Percentiles rank a stretch among this genome's conserved stretches.
phyloP scores from a whole-genome alignment of 2,797 vertebrate species.

The Pangasius mekongensis region DNA sequence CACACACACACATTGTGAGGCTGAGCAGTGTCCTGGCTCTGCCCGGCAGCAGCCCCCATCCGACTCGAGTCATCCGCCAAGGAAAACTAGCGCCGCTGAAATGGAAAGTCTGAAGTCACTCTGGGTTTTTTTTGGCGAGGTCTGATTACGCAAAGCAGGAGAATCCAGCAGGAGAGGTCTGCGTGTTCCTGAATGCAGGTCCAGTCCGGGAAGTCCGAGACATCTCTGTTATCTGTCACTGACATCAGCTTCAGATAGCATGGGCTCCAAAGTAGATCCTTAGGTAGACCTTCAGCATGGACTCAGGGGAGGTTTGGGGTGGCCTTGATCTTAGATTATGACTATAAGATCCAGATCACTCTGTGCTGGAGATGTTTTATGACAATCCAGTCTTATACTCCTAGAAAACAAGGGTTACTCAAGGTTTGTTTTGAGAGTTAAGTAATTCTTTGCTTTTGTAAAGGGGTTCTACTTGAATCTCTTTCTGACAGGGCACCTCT shows the following conservation, averaged over 20 bases:
- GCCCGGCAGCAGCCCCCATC: constrained; percentile 53
- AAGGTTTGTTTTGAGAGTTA: background rate
- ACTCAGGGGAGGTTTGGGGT: background rate
- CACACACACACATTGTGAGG: constrained; percentile 44
- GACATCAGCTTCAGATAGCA: constrained; percentile 17
- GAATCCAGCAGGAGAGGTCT: constrained; percentile 54
- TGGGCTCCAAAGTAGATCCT: background rate
- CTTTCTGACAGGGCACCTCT: background rate
- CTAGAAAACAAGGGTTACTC: background rate
- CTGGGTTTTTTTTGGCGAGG: constrained; percentile 56
- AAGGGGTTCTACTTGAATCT: background rate
- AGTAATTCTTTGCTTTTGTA: background rate
- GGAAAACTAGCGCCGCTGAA: constrained; percentile 61
- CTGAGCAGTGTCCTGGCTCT: constrained; percentile 61
- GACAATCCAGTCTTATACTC: background rate
- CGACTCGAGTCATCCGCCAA: constrained; percentile 56
- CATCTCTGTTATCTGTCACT: constrained; percentile 54
- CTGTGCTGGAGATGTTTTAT: constrained; percentile 18
- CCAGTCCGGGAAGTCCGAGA: constrained; percentile 46
- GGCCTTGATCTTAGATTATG: constrained; percentile 22
- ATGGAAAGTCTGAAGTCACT: constrained; percentile 66
- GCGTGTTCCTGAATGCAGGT: constrained; percentile 47
- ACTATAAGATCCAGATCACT: constrained; percentile 21
- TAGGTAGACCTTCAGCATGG: background rate
- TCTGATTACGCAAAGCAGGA: constrained; percentile 60